Percentiles rank a stretch among this genome's conserved stretches.
These are phyloP conservation scores for Nebria brevicollis DNA, from an alignment of 2,888 invertebrate genomes.

Conservation along the genomic window DNA sequence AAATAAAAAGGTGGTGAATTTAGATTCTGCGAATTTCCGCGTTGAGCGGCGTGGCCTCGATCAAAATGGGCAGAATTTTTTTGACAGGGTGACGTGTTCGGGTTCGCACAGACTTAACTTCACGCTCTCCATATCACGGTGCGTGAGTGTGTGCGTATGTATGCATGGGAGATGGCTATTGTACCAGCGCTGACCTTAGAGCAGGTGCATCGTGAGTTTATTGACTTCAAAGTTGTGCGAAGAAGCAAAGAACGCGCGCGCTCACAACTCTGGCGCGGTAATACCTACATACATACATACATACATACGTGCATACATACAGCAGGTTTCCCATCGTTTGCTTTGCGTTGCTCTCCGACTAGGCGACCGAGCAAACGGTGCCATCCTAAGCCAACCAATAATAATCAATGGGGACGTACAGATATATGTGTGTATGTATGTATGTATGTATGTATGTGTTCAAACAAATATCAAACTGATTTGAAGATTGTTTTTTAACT, in stretches of 20 bases:
- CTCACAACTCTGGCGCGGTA: background rate
- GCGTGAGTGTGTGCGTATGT: too few species aligned
- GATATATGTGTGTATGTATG: background rate
- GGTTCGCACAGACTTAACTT: background rate
- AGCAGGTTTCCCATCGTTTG: slow-evolving; percentile 41
- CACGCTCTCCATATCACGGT: background rate
- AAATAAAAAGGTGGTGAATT: background rate
- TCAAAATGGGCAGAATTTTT: background rate
- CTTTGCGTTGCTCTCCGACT: background rate
- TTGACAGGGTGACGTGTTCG: background rate
- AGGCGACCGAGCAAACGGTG: background rate
- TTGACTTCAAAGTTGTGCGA: slow-evolving; percentile 57
- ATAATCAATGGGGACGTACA: slow-evolving; percentile 20
- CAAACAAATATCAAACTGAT: too few species aligned
- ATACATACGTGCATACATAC: slow-evolving; percentile 11
- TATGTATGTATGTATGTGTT: too few species aligned
- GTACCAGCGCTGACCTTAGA: slow-evolving; percentile 58
- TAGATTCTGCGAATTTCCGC: background rate
- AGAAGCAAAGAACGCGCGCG: slow-evolving; percentile 21
- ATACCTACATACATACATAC: background rate
- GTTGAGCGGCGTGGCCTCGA: background rate
- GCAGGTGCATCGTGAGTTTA: slow-evolving; percentile 64
- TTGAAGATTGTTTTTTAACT: too few species aligned
- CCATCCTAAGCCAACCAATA: slow-evolving; percentile 5
- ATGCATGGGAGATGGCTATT: slow-evolving; percentile 4